These are phyloP conservation scores for Crotalus horridus DNA, from an alignment of 2,113 vertebrate genomes.

Conservation along the genomic window DNA sequence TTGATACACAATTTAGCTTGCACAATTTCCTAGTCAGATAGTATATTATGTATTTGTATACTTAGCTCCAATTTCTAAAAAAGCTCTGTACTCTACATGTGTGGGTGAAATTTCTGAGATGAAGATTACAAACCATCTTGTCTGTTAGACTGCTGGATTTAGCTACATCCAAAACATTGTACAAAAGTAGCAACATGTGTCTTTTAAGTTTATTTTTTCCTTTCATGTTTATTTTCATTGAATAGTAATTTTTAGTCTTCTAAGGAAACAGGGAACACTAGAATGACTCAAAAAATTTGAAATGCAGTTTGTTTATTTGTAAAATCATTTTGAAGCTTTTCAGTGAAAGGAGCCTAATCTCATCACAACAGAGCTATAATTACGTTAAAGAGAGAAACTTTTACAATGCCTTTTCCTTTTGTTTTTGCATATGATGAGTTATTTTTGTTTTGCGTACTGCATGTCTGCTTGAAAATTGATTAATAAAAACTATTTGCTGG, in stretches of 20 bases:
- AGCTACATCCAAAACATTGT: background rate
- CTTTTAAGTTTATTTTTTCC: background rate
- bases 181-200: background rate
- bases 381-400: background rate
- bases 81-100: background rate
- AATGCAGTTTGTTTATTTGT: background rate
- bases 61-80: background rate
- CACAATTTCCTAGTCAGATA: background rate
- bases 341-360: background rate
- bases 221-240: background rate
- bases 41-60: background rate
- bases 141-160: background rate
- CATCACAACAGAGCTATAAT: background rate
- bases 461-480: background rate
- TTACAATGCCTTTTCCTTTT: background rate
- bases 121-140: background rate
- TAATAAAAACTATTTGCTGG: background rate
- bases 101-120: background rate
- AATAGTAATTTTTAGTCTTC: background rate
- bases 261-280: background rate
- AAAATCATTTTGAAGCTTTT: background rate
- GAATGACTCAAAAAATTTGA: background rate
- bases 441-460: background rate
- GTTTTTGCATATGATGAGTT: background rate
- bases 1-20: background rate